These are phyloP conservation scores for Pipa parva DNA, from an alignment of 2,113 vertebrate species.

Conservation along the genomic window DNA sequence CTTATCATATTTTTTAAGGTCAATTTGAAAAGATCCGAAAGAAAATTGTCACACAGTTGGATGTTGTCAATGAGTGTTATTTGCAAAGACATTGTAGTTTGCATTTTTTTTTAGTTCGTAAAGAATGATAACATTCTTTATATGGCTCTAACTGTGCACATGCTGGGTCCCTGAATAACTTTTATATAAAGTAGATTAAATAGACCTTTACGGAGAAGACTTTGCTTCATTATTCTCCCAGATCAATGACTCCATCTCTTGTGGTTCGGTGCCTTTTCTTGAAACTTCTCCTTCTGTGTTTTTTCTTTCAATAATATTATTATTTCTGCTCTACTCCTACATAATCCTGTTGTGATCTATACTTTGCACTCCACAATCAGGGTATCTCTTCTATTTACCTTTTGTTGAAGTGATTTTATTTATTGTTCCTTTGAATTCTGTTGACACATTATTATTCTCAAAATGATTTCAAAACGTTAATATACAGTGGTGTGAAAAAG, in stretches of 20 bases:
- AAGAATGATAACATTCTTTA: neutral
- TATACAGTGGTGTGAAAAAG: too few species aligned
- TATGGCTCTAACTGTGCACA: neutral
- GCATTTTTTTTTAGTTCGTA: constrained; percentile 3
- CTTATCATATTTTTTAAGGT: constrained; percentile 25
- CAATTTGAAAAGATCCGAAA: constrained; percentile 15
- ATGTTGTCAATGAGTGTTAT: constrained; percentile 21
- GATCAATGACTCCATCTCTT: neutral
- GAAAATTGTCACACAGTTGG: constrained; percentile 21
- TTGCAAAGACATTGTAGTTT: constrained; percentile 10
- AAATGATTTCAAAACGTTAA: too few species aligned
- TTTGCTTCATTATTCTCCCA: constrained; percentile 2
- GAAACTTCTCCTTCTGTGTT: neutral
- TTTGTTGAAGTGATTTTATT: too few species aligned
- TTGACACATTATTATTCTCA: too few species aligned
- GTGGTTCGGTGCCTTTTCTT: neutral
- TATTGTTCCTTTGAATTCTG: too few species aligned
- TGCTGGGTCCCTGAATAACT: constrained; percentile 17
- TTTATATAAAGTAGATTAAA: constrained; percentile 20
- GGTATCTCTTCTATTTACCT: neutral
- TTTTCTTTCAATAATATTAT: constrained; percentile 1
- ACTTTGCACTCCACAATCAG: neutral
- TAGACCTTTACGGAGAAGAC: neutral
- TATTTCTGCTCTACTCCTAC: constrained; percentile 7
- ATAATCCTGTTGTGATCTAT: constrained; percentile 3